phyloP scores from a whole-genome alignment of 2,888 invertebrate species.

The Amblyjoppa proteus region DNA sequence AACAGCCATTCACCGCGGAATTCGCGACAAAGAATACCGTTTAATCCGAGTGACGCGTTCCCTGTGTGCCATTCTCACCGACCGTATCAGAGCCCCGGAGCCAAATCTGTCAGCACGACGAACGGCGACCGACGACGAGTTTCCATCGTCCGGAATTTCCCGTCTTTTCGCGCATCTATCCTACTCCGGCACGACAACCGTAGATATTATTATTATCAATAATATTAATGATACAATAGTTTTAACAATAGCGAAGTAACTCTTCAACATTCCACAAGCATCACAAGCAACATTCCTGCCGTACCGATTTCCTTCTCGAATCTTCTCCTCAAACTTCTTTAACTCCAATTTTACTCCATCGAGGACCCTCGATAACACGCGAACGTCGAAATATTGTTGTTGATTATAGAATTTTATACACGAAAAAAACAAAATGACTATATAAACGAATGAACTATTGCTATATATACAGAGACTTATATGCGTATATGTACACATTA shows the following conservation, averaged over 20 bases:
- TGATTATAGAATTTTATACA: slow-evolving; percentile 67
- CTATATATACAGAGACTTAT: slow-evolving; percentile 64
- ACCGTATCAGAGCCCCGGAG: slow-evolving; percentile 30
- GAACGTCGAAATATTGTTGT: slow-evolving; percentile 51
- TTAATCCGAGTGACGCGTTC: slow-evolving; percentile 21
- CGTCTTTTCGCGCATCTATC: slow-evolving; percentile 1
- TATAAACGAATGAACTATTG: slow-evolving; percentile 47
- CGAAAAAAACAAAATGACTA: slow-evolving; percentile 10
- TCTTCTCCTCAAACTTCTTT: neutral
- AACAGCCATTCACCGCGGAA: slow-evolving; percentile 52
- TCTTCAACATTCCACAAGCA: slow-evolving; percentile 24
- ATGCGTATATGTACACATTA: slow-evolving; percentile 44
- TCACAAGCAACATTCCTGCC: slow-evolving; percentile 45
- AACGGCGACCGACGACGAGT: slow-evolving; percentile 10
- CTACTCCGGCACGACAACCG: neutral
- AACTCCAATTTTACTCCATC: neutral
- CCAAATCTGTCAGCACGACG: slow-evolving; percentile 7
- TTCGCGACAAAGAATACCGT: slow-evolving; percentile 10
- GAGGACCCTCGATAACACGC: slow-evolving; percentile 1
- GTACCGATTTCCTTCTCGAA: slow-evolving; percentile 14
- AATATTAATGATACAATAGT: slow-evolving; percentile 23
- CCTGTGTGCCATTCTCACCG: slow-evolving; percentile 58
- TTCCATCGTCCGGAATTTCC: neutral
- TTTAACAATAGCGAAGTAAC: slow-evolving; percentile 7
- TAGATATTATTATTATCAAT: slow-evolving; percentile 24